A percentile compares a stretch with the other conserved stretches of the same genome.
These are phyloP conservation scores for Thecocarcelia acutangulata DNA, from an alignment of 2,888 invertebrate species.

Conservation along the genomic window DNA sequence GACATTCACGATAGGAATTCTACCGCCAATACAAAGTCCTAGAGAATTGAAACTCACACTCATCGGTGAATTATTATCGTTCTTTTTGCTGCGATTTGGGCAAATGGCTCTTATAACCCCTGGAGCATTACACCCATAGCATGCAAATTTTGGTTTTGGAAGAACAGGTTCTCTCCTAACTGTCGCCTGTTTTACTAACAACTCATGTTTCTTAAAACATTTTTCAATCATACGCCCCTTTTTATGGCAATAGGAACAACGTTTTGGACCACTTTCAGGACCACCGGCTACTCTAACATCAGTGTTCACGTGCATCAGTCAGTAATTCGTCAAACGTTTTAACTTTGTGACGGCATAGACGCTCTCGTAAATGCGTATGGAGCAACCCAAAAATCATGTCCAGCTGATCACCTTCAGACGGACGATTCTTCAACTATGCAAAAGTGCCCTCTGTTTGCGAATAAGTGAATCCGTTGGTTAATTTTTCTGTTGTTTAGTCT, in stretches of 20 bases:
- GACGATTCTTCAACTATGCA: constrained; percentile 37
- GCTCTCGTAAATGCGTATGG: constrained; percentile 52
- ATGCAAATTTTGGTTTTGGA: constrained; percentile 45
- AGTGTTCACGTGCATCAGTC: constrained; percentile 44
- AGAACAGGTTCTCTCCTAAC: not conserved
- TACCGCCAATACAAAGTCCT: constrained; percentile 30
- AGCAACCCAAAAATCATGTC: constrained; percentile 55
- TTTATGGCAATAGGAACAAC: constrained; percentile 45
- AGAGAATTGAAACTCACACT: constrained; percentile 44
- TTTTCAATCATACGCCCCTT: constrained; percentile 23
- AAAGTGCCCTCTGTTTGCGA: constrained; percentile 63
- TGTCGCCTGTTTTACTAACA: not conserved
- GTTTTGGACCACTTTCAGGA: constrained; percentile 28
- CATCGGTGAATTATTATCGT: constrained; percentile 2
- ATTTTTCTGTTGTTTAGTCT: constrained; percentile 61
- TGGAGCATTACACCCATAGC: constrained; percentile 58
- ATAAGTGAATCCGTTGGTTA: constrained; percentile 63
- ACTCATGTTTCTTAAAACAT: constrained; percentile 39
- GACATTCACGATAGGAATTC: constrained; percentile 50
- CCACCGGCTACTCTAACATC: constrained; percentile 13
- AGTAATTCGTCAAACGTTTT: constrained; percentile 52
- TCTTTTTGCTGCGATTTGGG: constrained; percentile 35
- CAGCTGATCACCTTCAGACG: constrained; percentile 43
- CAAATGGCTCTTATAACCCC: constrained; percentile 56
- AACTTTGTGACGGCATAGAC: constrained; percentile 46